Percentiles rank a stretch among this genome's conserved stretches.
phyloP scores from a whole-genome alignment of 2,888 invertebrate species.

The Sphecodes monilicornis region DNA sequence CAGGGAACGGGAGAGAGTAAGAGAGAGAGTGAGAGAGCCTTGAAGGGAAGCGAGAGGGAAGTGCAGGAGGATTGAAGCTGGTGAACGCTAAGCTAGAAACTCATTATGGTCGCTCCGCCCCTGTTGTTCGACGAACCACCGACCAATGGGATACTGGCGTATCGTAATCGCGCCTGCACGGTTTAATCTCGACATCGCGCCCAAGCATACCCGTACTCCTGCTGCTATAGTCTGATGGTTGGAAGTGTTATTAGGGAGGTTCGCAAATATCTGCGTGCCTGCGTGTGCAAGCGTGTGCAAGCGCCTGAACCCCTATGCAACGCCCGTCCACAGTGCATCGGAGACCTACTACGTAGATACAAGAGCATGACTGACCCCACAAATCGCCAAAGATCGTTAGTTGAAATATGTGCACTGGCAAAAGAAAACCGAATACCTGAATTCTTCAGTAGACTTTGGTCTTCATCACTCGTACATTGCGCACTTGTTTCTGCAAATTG shows the following conservation, averaged over 20 bases:
- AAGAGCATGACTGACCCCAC: not conserved
- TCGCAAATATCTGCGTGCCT: conserved; percentile 8
- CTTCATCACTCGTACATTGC: not conserved
- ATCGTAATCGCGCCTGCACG: conserved; percentile 82
- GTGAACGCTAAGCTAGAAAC: conserved; percentile 80
- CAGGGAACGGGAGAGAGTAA: not conserved
- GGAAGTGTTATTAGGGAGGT: conserved; percentile 41
- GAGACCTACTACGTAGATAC: not conserved
- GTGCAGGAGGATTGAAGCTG: conserved; percentile 38
- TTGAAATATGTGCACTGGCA: not conserved
- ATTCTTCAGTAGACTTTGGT: not conserved
- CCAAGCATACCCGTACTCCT: conserved; percentile 66
- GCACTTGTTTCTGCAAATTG: not conserved
- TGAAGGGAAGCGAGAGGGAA: not conserved
- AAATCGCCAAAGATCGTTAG: not conserved
- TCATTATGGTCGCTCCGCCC: conserved; percentile 84
- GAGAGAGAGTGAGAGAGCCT: not conserved
- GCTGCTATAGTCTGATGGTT: conserved; percentile 37
- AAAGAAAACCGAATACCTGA: not conserved
- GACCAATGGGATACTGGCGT: conserved; percentile 82
- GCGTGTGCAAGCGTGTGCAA: not conserved
- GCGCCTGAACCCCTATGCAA: not conserved
- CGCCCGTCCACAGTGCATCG: not conserved
- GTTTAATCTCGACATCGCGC: conserved; percentile 82
- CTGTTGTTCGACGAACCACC: conserved; percentile 80